phyloP scores from a whole-genome alignment of 2,797 vertebrate species.

The Sebastes minor region DNA sequence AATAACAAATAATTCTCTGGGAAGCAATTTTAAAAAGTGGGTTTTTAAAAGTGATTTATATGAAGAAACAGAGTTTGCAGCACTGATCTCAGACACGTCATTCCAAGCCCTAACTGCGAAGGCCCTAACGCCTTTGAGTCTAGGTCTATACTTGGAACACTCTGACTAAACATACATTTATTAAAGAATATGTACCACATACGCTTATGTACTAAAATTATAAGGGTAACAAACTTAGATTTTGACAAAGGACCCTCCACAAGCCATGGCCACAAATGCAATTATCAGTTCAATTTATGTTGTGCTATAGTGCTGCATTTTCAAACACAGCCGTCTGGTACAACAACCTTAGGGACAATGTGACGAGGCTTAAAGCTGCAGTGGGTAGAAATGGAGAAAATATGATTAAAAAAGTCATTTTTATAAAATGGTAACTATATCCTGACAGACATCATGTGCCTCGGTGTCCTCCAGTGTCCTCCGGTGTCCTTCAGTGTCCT shows the following conservation, averaged over 20 bases:
- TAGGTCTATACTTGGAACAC: background rate
- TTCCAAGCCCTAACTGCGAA: background rate
- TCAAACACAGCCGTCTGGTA: background rate
- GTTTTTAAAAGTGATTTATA: background rate
- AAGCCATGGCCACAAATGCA: background rate
- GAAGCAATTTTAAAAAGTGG: background rate
- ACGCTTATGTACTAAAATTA: background rate
- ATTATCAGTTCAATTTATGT: background rate
- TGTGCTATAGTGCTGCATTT: background rate
- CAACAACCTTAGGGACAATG: background rate
- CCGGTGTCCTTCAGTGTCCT: no score
- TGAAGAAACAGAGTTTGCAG: background rate
- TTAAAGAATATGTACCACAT: background rate
- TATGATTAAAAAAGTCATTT: no score
- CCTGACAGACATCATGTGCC: no score
- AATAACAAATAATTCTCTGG: background rate
- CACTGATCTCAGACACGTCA: background rate
- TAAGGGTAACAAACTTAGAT: background rate
- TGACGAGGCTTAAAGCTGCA: background rate
- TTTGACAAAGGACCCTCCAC: background rate
- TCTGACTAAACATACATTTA: background rate
- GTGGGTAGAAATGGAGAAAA: no score
- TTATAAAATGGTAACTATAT: no score
- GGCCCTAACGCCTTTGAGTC: background rate
- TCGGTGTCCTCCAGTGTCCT: no score